A percentile compares a stretch with the other conserved stretches of the same genome.
These are phyloP conservation scores for Tenthredo scrophulariae DNA, from an alignment of 2,888 invertebrate species.

Conservation along the genomic window DNA sequence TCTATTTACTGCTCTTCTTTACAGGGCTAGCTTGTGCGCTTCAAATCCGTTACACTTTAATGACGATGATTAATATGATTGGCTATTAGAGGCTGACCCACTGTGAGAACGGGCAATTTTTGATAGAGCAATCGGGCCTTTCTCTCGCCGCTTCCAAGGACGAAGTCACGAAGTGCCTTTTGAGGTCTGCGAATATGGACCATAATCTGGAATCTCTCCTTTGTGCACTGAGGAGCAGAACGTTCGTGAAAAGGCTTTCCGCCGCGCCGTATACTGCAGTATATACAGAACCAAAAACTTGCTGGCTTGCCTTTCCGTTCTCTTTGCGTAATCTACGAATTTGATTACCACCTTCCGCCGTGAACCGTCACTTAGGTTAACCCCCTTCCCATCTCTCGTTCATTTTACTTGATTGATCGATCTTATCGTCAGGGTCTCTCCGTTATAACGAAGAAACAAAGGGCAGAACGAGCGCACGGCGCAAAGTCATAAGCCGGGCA, in stretches of 20 bases:
- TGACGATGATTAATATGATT: background rate
- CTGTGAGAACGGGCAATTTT: background rate
- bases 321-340: slow-evolving; percentile 35
- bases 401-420: slow-evolving; percentile 24
- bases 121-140: background rate
- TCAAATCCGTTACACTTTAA: slow-evolving; percentile 2
- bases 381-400: background rate
- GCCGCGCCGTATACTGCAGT: background rate
- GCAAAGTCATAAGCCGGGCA: background rate
- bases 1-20: background rate
- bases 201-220: slow-evolving; percentile 38
- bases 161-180: background rate
- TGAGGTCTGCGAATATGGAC: background rate
- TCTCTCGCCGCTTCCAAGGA: background rate
- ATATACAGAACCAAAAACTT: slow-evolving; percentile 17
- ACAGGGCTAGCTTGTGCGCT: background rate
- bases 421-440: slow-evolving; percentile 9
- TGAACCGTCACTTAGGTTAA: slow-evolving; percentile 27
- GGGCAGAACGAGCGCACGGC: background rate
- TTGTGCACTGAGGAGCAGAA: background rate
- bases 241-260: slow-evolving; percentile 39
- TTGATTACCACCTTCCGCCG: slow-evolving; percentile 28
- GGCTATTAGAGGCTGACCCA: slow-evolving; percentile 6
- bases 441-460: background rate
- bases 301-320: background rate